phyloP scores from a whole-genome alignment of 2,888 invertebrate species.

The Eupithecia tripunctaria region DNA sequence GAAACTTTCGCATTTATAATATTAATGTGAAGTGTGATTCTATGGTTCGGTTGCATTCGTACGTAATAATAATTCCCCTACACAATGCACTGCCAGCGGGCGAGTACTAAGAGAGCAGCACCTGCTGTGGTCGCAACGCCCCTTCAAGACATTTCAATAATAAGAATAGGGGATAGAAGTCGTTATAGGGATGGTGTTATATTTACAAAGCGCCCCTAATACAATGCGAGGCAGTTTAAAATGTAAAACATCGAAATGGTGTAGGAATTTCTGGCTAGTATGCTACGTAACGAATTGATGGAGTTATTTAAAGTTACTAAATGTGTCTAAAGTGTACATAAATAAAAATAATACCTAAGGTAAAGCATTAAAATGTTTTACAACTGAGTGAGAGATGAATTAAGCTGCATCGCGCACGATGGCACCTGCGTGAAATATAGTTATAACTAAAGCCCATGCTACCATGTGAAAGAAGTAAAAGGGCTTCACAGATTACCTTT shows the following conservation, averaged over 20 bases:
- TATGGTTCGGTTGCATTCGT: background rate
- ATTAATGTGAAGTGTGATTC: no score
- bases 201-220: slow-evolving; percentile 1
- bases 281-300: background rate
- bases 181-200: slow-evolving; percentile 4
- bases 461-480: no score
- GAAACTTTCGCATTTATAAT: no score
- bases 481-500: background rate
- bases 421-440: no score
- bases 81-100: slow-evolving; percentile 12
- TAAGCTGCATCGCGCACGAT: no score
- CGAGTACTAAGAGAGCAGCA: slow-evolving; percentile 16
- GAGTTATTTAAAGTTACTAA: background rate
- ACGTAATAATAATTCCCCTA: slow-evolving; percentile 25
- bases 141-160: slow-evolving; percentile 19
- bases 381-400: no score
- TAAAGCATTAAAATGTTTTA: no score
- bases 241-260: background rate
- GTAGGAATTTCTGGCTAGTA: background rate
- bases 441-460: no score
- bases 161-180: slow-evolving; percentile 21
- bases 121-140: slow-evolving; percentile 21
- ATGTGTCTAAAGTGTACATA: no score
- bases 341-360: no score
- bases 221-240: slow-evolving; percentile 1